Percentiles rank a stretch among this genome's conserved stretches.
These are phyloP conservation scores for Sebastiscus albofasciatus DNA, from an alignment of 2,797 vertebrate genomes.

Conservation along the genomic window DNA sequence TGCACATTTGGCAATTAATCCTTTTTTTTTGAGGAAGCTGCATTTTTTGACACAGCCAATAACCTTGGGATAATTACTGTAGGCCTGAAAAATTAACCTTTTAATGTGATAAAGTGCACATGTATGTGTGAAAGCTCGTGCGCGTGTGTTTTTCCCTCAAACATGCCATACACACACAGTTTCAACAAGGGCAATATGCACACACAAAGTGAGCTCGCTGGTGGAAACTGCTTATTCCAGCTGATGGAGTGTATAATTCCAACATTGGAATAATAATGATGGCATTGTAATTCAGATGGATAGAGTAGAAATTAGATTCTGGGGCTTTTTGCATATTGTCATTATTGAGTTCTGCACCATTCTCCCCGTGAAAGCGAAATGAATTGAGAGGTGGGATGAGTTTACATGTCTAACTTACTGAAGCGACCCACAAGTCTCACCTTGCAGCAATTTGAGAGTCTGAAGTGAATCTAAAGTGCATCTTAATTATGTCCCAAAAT, in stretches of 20 bases:
- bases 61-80: conserved; percentile 28
- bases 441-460: conserved; percentile 41
- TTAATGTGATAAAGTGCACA: conserved; percentile 29
- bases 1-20: conserved; percentile 31
- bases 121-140: conserved; percentile 9
- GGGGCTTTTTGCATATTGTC: conserved; percentile 71
- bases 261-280: conserved; percentile 79
- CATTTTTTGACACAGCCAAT: conserved; percentile 15
- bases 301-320: conserved; percentile 74
- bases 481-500: conserved; percentile 42
- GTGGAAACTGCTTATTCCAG: conserved; percentile 75
- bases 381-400: conserved; percentile 57
- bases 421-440: conserved; percentile 42
- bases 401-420: conserved; percentile 48
- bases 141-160: conserved; percentile 20
- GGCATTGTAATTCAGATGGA: conserved; percentile 79
- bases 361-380: conserved; percentile 61
- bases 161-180: conserved; percentile 10
- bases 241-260: conserved; percentile 78
- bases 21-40: conserved; percentile 20
- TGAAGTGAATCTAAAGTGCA: conserved; percentile 50
- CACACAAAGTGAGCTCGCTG: conserved; percentile 49
- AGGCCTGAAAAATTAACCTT: conserved; percentile 26
- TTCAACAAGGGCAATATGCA: conserved; percentile 38
- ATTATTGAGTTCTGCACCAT: conserved; percentile 66